Percentiles rank a stretch among this genome's conserved stretches.
These are phyloP conservation scores for Aphelenchoides avenae DNA, from an alignment of 1,140 invertebrate genomes.

Conservation along the genomic window DNA sequence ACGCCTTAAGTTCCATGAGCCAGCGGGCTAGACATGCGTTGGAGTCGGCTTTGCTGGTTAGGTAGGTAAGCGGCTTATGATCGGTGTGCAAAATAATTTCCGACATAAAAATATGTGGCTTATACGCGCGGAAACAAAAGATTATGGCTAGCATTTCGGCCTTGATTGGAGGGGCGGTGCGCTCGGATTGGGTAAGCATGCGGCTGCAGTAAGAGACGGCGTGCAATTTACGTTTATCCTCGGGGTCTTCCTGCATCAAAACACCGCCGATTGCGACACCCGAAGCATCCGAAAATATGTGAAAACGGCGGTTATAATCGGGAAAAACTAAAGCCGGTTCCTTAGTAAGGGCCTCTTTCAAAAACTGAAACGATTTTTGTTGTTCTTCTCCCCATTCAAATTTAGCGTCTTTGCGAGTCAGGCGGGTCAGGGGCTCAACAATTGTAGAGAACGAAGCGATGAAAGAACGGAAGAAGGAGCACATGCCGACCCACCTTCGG, in stretches of 20 bases:
- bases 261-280: not conserved
- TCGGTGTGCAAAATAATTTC: constrained; percentile 7
- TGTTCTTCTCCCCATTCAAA: constrained; percentile 9
- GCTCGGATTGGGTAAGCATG: not conserved
- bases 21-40: constrained; percentile 1
- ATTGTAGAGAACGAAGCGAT: too few relatives aligned
- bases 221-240: not conserved
- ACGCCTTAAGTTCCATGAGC: constrained; percentile 11
- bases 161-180: not conserved
- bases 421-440: too few relatives aligned
- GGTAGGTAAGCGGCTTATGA: constrained; percentile 4
- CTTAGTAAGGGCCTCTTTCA: not conserved
- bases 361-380: constrained; percentile 1
- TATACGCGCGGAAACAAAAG: constrained; percentile 6
- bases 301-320: constrained; percentile 1
- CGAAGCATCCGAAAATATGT: constrained; percentile 8
- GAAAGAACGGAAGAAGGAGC: too few relatives aligned
- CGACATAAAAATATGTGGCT: constrained; percentile 4
- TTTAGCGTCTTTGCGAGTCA: too few relatives aligned
- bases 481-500: too few relatives aligned
- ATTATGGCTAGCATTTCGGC: constrained; percentile 9
- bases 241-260: constrained; percentile 7
- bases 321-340: constrained; percentile 5
- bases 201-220: constrained; percentile 12
- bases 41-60: constrained; percentile 6